Evolutionary conservation across 2,888 invertebrate genomes (phyloP), one percentile per base, ranked within the genome.

Genomic region (Heliconius sara): DNA sequence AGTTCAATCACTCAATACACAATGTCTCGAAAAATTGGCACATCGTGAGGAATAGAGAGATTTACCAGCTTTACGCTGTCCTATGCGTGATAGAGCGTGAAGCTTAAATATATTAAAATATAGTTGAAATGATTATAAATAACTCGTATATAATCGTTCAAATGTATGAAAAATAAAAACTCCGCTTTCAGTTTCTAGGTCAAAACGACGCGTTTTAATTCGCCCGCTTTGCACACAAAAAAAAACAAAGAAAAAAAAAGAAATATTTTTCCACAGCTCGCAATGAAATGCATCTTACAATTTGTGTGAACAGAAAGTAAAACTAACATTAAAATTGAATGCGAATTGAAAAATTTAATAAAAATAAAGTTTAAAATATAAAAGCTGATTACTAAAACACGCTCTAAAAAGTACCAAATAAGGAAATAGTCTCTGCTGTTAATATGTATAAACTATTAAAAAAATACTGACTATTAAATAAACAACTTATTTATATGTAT

Each of bases 141-240:
- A 52, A 7, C 30, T 25, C 65, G 34, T 34, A 68, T 60, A 43
- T 77, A 67, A 80, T 57, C 76, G 27, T 73, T 74, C 13, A 79
- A 75, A 68, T 75, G 60, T 27, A 63, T 74, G 57, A 19, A 27
- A 79, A 79, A 68, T 79, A 68, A 52, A 78, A 78, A 68, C 47
- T 63, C 25, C 39, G n/a, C 39, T 25, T 43, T 57, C 22, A 60
- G 67, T 78, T 78, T 75, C 78, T 79, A 75, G 74, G 74, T 79
- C 74, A 79, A 75, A 74, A 75, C 68, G 60, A 39, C 74, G 27
- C 74, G 75, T 65, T 65, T 75, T 65, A 65, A 75, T 75, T 65
- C 65, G 27, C 75, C 47, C 65, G 75, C 75, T 65, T 65, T 75
- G 65, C 65, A 47, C 43, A 75, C 34, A 73, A 72, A 72, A 73